These are phyloP conservation scores for Atherinomorus stipes DNA, from an alignment of 2,113 vertebrate species.

Conservation along the genomic window DNA sequence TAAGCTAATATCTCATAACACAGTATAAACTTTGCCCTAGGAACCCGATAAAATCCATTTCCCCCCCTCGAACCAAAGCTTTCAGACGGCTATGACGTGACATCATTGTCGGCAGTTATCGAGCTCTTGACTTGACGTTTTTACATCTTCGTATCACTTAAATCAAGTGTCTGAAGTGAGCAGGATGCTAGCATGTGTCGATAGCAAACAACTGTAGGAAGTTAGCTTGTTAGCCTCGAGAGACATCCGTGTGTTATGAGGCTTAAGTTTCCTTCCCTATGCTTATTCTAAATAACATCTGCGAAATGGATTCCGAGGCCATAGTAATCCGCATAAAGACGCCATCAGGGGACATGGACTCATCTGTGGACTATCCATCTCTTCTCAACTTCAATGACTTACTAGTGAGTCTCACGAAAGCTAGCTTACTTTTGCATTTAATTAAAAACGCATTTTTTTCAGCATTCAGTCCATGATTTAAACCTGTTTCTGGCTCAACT, in stretches of 20 bases:
- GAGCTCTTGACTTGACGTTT: neutral
- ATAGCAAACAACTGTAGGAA: constrained; percentile 60
- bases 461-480: neutral
- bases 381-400: constrained; percentile 95
- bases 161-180: constrained; percentile 24
- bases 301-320: constrained; percentile 90
- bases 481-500: neutral
- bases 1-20: constrained; percentile 12
- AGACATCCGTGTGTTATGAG: constrained; percentile 60
- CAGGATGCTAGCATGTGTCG: constrained; percentile 62
- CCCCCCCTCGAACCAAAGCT: neutral
- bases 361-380: constrained; percentile 90
- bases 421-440: neutral
- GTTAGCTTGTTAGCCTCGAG: constrained; percentile 62
- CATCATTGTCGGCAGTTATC: neutral
- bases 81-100: neutral
- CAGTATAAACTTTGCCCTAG: constrained; percentile 18
- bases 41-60: neutral
- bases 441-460: neutral
- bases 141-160: constrained; percentile 7
- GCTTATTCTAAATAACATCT: constrained; percentile 84
- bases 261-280: constrained; percentile 69
- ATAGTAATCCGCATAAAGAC: constrained; percentile 96
- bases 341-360: constrained; percentile 94
- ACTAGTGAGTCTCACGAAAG: constrained; percentile 85